These are phyloP conservation scores for Dione vanillae DNA, from an alignment of 2,888 invertebrate species.

Conservation along the genomic window DNA sequence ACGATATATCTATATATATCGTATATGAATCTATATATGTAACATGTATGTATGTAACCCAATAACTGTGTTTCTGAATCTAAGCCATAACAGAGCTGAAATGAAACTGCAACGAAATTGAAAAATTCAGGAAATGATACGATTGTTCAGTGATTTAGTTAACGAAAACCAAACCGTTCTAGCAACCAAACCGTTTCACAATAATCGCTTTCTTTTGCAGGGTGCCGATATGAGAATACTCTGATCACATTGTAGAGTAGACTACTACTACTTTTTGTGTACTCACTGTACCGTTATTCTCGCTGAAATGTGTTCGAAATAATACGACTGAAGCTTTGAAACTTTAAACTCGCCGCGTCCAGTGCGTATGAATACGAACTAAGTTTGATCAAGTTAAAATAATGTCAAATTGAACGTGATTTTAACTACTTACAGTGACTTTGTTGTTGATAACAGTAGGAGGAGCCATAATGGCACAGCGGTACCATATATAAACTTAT, in stretches of 20 bases:
- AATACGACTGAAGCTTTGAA: constrained; percentile 1
- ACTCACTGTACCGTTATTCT: constrained; percentile 15
- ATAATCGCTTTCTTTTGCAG: background rate
- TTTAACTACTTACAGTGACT: background rate
- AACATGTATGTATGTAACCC: background rate
- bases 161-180: constrained; percentile 6
- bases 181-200: constrained; percentile 12
- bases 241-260: constrained; percentile 14
- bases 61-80: background rate
- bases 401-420: background rate
- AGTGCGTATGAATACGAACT: background rate
- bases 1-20: too few species aligned
- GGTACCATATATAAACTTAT: too few species aligned
- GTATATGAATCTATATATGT: too few species aligned
- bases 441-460: background rate
- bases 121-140: constrained; percentile 25
- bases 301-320: constrained; percentile 5
- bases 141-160: constrained; percentile 18
- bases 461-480: too few species aligned
- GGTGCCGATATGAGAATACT: constrained; percentile 3
- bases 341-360: background rate
- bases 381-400: background rate
- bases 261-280: constrained; percentile 13
- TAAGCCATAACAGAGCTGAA: background rate
- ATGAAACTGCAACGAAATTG: constrained; percentile 25